A percentile compares a stretch with the other conserved stretches of the same genome.
Conservation (phyloP, 2,797 vertebrate species). For the Fistularia commersonii region DNA sequence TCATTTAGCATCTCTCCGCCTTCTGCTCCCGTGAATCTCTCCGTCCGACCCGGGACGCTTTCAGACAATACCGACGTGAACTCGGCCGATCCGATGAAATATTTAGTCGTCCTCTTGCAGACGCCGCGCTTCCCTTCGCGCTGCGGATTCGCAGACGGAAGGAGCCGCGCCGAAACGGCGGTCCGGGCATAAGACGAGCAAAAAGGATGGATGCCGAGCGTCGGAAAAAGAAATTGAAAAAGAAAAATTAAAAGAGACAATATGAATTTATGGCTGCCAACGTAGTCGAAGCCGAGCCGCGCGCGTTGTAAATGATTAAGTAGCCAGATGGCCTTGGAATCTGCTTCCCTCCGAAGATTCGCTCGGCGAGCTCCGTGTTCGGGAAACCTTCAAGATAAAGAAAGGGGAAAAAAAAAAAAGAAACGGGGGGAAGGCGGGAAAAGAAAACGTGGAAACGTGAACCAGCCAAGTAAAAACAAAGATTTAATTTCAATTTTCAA, state of each 20-base stretch:
- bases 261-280: slow-evolving; percentile 26
- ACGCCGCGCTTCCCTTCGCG: too few species aligned
- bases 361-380: slow-evolving; percentile 45
- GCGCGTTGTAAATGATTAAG: slow-evolving; percentile 69
- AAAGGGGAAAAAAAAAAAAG: too few species aligned
- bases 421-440: neutral
- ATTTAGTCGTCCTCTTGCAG: slow-evolving; percentile 65
- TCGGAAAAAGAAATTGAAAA: slow-evolving; percentile 17
- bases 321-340: slow-evolving; percentile 66
- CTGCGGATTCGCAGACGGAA: too few species aligned
- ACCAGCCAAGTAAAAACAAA: too few species aligned
- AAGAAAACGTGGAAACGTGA: too few species aligned
- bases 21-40: slow-evolving; percentile 19
- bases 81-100: slow-evolving; percentile 69
- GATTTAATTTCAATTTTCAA: too few species aligned
- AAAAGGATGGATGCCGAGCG: slow-evolving; percentile 4
- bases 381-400: too few species aligned
- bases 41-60: slow-evolving; percentile 27
- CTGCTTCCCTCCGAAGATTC: slow-evolving; percentile 53
- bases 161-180: too few species aligned
- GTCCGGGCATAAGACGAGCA: too few species aligned
- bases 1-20: slow-evolving; percentile 5
- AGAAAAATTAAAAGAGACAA: slow-evolving; percentile 14
- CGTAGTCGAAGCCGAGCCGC: slow-evolving; percentile 29
- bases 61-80: slow-evolving; percentile 55